Evolutionary conservation across 2,888 invertebrate genomes (phyloP).

Genomic region (Ophion slaviceki): DNA sequence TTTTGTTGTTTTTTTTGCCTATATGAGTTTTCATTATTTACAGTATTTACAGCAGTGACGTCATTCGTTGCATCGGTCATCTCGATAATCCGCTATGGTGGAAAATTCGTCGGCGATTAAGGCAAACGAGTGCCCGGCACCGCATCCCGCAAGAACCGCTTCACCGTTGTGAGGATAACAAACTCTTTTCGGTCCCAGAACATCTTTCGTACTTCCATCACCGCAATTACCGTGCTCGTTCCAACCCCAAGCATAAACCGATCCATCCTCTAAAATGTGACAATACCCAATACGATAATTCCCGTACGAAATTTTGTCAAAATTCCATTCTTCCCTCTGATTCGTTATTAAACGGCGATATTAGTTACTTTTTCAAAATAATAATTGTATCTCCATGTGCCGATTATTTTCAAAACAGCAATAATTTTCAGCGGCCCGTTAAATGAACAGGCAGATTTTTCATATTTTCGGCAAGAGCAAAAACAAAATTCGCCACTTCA

Average conservation of each 20-base stretch:
- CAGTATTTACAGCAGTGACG: background rate
- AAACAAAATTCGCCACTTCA: slow-evolving; percentile 77
- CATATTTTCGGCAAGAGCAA: background rate
- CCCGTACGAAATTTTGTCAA: background rate
- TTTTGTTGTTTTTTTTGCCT: background rate
- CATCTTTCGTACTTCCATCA: slow-evolving; percentile 85
- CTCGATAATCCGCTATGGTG: background rate
- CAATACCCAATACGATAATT: background rate
- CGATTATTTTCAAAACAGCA: too few species aligned
- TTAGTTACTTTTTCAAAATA: background rate
- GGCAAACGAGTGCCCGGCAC: slow-evolving; percentile 83
- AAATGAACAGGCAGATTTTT: background rate
- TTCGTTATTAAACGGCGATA: background rate
- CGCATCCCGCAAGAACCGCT: slow-evolving; percentile 78
- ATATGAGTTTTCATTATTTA: background rate
- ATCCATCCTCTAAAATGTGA: slow-evolving; percentile 85
- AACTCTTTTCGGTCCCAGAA: slow-evolving; percentile 83
- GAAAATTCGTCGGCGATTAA: slow-evolving; percentile 70
- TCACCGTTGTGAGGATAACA: slow-evolving; percentile 61
- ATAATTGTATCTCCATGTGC: too few species aligned
- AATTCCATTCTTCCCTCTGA: background rate
- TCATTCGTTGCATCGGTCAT: background rate
- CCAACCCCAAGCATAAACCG: slow-evolving; percentile 93
- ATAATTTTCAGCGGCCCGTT: background rate
- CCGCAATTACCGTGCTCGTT: slow-evolving; percentile 96